A percentile compares a stretch with the other conserved stretches of the same genome.
These are phyloP conservation scores for Cataglyphis hispanica DNA, from an alignment of 1,140 invertebrate species.

Conservation along the genomic window DNA sequence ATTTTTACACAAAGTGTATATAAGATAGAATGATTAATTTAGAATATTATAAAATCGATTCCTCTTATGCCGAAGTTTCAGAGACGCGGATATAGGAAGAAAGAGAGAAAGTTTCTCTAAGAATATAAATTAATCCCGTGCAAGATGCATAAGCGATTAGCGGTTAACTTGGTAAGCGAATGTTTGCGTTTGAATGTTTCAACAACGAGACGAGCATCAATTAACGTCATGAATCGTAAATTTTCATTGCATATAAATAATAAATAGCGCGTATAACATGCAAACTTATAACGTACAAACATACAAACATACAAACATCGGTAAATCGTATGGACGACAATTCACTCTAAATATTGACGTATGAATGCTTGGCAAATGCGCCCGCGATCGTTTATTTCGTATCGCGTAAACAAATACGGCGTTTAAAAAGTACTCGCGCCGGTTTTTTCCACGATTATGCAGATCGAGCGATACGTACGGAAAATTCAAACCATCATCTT, in stretches of 20 bases:
- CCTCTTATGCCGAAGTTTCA: neutral
- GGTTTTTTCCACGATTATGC: constrained; percentile 55
- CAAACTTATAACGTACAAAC: too few relatives aligned
- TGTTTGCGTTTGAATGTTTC: constrained; percentile 42
- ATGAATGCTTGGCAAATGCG: constrained; percentile 53
- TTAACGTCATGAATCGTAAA: constrained; percentile 56
- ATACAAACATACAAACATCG: constrained; percentile 55
- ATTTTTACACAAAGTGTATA: neutral
- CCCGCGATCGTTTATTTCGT: constrained; percentile 58
- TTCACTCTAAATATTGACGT: constrained; percentile 63
- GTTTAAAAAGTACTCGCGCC: constrained; percentile 43
- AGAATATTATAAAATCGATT: neutral
- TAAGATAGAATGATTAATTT: neutral
- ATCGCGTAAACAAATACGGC: constrained; percentile 53
- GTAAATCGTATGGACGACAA: constrained; percentile 59
- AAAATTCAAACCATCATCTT: constrained; percentile 47
- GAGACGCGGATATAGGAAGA: neutral
- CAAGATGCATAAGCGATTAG: constrained; percentile 50
- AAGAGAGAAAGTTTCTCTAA: constrained; percentile 12
- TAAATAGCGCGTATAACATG: constrained; percentile 61
- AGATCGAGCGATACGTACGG: constrained; percentile 31
- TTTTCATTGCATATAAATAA: constrained; percentile 63
- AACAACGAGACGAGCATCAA: constrained; percentile 44
- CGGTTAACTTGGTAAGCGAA: constrained; percentile 25
- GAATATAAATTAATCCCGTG: constrained; percentile 55